These are phyloP conservation scores for Hirtodrosophila duncani DNA, from an alignment of 2,888 invertebrate species.

Conservation along the genomic window DNA sequence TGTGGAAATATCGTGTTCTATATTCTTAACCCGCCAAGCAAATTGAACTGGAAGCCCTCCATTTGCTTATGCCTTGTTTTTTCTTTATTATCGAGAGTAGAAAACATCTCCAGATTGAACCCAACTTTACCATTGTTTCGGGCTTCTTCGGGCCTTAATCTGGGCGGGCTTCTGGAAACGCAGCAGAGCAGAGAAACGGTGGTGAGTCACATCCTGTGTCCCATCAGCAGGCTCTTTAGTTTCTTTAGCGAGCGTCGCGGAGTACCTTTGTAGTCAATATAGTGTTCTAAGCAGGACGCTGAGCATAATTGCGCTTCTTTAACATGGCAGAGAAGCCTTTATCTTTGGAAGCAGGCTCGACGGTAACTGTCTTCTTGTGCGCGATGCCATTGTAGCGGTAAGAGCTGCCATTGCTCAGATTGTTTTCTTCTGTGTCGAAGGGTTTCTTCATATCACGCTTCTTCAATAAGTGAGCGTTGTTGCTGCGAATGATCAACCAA, in stretches of 20 bases:
- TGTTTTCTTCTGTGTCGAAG: conserved; percentile 82
- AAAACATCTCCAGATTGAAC: conserved; percentile 50
- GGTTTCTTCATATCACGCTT: conserved; percentile 78
- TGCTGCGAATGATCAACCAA: conserved; percentile 79
- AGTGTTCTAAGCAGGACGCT: conserved; percentile 88
- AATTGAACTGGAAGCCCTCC: no score
- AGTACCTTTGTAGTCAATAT: conserved; percentile 91
- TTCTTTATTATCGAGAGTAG: conserved; percentile 67
- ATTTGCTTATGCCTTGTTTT: no score
- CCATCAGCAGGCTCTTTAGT: conserved; percentile 87
- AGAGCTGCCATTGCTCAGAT: conserved; percentile 94
- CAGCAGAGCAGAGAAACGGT: conserved; percentile 94
- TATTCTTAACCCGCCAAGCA: no score
- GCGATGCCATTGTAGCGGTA: conserved; percentile 96
- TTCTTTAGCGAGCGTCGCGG: conserved; percentile 91
- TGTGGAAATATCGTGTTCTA: no score
- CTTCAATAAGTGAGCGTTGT: conserved; percentile 78
- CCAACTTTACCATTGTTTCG: conserved; percentile 81
- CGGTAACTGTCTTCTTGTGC: conserved; percentile 93
- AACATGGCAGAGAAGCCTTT: conserved; percentile 95
- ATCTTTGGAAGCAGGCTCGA: conserved; percentile 91
- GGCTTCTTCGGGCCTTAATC: conserved; percentile 88
- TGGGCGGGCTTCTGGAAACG: conserved; percentile 93
- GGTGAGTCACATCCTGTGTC: conserved; percentile 85
- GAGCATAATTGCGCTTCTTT: conserved; percentile 85